These are phyloP conservation scores for Chironex yamaguchii DNA, from an alignment of 30 jellyfish, hydroid and myxozoan genomes.

Conservation along the genomic window DNA sequence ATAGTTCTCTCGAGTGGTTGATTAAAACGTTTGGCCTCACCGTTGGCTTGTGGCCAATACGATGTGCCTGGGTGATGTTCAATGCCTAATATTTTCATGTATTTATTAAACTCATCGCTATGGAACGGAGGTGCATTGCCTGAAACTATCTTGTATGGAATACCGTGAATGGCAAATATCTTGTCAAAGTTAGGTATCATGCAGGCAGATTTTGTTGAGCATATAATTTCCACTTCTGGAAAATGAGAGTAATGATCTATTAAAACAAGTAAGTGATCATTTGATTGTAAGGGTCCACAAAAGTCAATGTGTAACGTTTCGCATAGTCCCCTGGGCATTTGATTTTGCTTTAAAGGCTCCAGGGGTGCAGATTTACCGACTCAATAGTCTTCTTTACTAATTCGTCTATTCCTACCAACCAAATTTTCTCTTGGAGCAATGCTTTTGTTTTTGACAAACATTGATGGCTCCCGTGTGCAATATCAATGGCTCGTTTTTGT, in stretches of 20 bases:
- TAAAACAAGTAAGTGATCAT: constrained; percentile 12
- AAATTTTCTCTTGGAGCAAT: neutral
- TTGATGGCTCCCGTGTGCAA: neutral
- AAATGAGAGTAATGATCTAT: constrained; percentile 8
- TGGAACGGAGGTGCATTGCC: constrained; percentile 49
- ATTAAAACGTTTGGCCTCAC: constrained; percentile 45
- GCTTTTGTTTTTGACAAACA: neutral
- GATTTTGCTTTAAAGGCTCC: constrained; percentile 10
- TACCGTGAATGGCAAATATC: constrained; percentile 42
- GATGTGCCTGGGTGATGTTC: constrained; percentile 19
- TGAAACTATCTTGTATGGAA: constrained; percentile 27
- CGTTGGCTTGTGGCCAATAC: constrained; percentile 52
- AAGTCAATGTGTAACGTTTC: constrained; percentile 9
- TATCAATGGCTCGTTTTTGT: neutral
- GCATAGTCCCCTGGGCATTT: constrained; percentile 16
- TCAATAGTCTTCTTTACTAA: neutral
- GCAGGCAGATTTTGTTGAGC: constrained; percentile 30
- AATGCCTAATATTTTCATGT: constrained; percentile 29
- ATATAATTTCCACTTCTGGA: constrained; percentile 9
- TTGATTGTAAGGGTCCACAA: constrained; percentile 46
- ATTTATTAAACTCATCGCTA: constrained; percentile 14
- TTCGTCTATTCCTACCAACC: neutral
- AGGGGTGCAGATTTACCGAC: constrained; percentile 22
- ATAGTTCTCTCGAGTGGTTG: constrained; percentile 33
- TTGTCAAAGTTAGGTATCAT: constrained; percentile 33